phyloP scores from a whole-genome alignment of 1,140 invertebrate genomes.

The Ptiloglossa arizonensis region DNA sequence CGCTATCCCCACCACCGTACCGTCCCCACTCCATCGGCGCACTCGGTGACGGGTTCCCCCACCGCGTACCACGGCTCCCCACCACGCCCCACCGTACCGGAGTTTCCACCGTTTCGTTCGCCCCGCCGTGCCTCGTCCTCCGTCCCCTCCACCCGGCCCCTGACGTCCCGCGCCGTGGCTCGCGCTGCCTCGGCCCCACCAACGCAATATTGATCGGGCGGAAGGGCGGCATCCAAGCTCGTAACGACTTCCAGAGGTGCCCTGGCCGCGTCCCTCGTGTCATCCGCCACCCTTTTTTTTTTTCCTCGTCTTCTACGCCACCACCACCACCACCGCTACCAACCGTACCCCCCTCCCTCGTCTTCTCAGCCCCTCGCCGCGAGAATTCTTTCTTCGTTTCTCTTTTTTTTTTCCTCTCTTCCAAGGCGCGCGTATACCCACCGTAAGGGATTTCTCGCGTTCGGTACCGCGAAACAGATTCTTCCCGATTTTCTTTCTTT shows the following conservation, averaged over 20 bases:
- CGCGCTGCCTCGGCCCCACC: constrained; percentile 74
- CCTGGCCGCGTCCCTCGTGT: constrained; percentile 53
- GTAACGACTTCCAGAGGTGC: constrained; percentile 63
- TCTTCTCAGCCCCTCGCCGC: background rate
- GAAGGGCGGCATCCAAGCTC: constrained; percentile 79
- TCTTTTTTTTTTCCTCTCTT: background rate
- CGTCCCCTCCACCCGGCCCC: constrained; percentile 37
- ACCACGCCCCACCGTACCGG: constrained; percentile 34
- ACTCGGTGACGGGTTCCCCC: too few relatives aligned
- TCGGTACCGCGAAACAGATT: constrained; percentile 26
- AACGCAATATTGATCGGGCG: constrained; percentile 81
- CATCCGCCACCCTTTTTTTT: constrained; percentile 26
- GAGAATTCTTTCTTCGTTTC: background rate
- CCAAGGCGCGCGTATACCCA: background rate
- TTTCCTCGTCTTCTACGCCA: background rate
- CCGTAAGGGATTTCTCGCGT: constrained; percentile 16
- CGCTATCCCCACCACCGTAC: constrained; percentile 63
- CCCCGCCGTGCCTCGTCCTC: constrained; percentile 30
- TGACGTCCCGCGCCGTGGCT: constrained; percentile 34
- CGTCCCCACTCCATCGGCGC: constrained; percentile 47
- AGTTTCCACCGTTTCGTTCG: constrained; percentile 28
- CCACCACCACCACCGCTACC: too few relatives aligned
- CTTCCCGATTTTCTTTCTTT: background rate
- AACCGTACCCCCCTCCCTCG: too few relatives aligned
- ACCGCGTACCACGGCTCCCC: constrained; percentile 50